Percentiles rank a stretch among this genome's conserved stretches.
These are phyloP conservation scores for Drosophila biarmipes DNA, from an alignment of 1,140 invertebrate species.

Conservation along the genomic window DNA sequence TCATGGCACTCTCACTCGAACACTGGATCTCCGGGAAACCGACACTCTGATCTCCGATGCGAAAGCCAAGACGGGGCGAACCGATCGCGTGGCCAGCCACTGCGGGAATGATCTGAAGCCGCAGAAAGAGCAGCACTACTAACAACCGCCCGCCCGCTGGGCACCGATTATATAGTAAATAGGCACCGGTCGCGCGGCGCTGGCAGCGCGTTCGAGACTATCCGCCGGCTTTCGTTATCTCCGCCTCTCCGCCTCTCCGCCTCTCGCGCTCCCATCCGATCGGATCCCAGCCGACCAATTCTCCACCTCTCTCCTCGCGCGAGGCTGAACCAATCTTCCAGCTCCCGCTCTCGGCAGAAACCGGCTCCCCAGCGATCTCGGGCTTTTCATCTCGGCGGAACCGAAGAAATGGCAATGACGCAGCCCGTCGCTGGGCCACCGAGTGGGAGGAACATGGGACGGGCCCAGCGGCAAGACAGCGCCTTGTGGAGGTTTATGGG, in stretches of 20 bases:
- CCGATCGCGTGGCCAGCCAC: conserved; percentile 56
- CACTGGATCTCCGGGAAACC: conserved; percentile 18
- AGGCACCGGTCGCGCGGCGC: conserved; percentile 49
- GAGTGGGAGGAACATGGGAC: conserved; percentile 35
- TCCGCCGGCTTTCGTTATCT: conserved; percentile 71
- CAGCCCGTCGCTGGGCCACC: conserved; percentile 17
- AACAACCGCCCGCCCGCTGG: conserved; percentile 60
- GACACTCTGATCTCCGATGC: conserved; percentile 4
- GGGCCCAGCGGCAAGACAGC: conserved; percentile 23
- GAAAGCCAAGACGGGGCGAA: background rate
- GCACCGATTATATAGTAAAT: conserved; percentile 71
- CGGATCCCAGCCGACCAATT: background rate
- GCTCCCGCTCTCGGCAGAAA: conserved; percentile 29
- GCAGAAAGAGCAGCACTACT: conserved; percentile 52
- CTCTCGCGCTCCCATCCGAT: background rate
- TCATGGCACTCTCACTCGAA: conserved; percentile 58
- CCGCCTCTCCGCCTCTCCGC: conserved; percentile 7
- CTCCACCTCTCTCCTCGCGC: background rate
- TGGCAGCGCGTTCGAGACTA: conserved; percentile 66
- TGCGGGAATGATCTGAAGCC: conserved; percentile 63
- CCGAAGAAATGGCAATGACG: conserved; percentile 54
- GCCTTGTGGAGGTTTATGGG: conserved; percentile 21
- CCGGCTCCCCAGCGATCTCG: conserved; percentile 29
- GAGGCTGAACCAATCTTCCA: background rate
- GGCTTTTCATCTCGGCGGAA: conserved; percentile 49